Evolutionary conservation across 2,113 vertebrate genomes (phyloP).

Genomic region (Pygoscelis antarcticus): DNA sequence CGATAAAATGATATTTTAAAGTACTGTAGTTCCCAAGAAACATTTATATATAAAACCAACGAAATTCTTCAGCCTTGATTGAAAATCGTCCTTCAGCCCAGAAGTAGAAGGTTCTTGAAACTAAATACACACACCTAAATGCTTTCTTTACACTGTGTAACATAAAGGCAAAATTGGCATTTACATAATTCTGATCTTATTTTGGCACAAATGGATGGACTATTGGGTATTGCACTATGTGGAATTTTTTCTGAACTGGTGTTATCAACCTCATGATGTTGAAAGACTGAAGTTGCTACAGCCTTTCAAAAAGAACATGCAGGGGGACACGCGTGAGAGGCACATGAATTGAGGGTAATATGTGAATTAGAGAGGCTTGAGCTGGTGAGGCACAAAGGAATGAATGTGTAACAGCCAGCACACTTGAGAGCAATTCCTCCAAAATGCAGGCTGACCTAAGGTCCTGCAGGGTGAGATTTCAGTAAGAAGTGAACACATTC

Average conservation of each 20-base stretch:
- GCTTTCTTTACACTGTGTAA: not conserved
- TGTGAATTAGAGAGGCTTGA: not conserved
- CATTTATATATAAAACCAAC: not conserved
- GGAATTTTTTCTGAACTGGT: not conserved
- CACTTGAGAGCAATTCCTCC: not conserved
- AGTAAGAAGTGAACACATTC: not conserved
- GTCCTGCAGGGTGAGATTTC: not conserved
- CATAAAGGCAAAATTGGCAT: not conserved
- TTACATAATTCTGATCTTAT: not conserved
- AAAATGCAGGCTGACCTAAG: not conserved
- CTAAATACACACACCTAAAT: not conserved
- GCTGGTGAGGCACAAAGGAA: not conserved
- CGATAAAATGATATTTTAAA: not conserved
- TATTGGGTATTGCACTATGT: rapidly evolving
- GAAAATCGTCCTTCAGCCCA: not conserved
- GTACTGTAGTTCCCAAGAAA: not conserved
- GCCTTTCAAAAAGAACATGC: not conserved
- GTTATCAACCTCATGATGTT: rapidly evolving
- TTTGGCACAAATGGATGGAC: not conserved
- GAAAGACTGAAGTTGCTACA: not conserved
- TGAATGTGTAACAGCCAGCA: not conserved
- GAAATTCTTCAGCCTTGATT: not conserved
- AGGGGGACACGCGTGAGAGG: rapidly evolving
- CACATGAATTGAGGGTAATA: not conserved
- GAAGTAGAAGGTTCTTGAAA: not conserved